Percentiles rank a stretch among this genome's conserved stretches.
These are phyloP conservation scores for Caenorhabditis macrosperma DNA, from an alignment of 2,888 invertebrate species.

Conservation along the genomic window DNA sequence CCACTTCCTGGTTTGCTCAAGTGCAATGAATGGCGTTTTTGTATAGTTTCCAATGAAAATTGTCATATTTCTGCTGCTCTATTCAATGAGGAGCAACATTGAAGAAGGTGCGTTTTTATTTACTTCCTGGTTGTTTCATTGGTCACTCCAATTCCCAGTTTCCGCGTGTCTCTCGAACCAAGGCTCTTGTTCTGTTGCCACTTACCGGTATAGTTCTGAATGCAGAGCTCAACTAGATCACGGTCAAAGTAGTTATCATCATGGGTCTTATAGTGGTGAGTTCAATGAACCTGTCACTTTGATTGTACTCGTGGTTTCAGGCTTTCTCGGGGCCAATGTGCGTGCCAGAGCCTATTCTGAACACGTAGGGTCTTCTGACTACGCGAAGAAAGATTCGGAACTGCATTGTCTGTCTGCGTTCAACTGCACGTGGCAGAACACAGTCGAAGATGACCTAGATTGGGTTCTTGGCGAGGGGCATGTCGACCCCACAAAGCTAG, in stretches of 20 bases:
- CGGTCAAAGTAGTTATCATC: constrained; percentile 9
- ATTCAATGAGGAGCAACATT: constrained; percentile 49
- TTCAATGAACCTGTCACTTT: not conserved
- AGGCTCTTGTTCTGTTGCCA: constrained; percentile 65
- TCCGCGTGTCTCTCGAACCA: constrained; percentile 65
- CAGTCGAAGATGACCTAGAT: constrained; percentile 67
- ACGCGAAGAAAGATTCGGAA: constrained; percentile 63
- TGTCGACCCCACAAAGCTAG: constrained; percentile 65
- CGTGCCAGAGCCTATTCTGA: constrained; percentile 69
- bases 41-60: constrained; percentile 36
- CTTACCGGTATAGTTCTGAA: constrained; percentile 59
- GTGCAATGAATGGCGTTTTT: constrained; percentile 4
- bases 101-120: constrained; percentile 13
- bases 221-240: constrained; percentile 56
- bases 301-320: constrained; percentile 34
- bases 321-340: constrained; percentile 65
- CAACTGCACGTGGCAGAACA: constrained; percentile 70
- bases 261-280: constrained; percentile 38
- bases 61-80: constrained; percentile 41
- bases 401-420: constrained; percentile 59
- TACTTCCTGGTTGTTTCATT: not conserved
- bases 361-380: constrained; percentile 52
- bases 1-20: constrained; percentile 1
- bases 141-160: constrained; percentile 16
- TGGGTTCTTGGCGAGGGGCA: constrained; percentile 71